These are phyloP conservation scores for Holothuria glaberrima DNA, from an alignment of 35 echinoderm and acorn worm species.

Conservation along the genomic window DNA sequence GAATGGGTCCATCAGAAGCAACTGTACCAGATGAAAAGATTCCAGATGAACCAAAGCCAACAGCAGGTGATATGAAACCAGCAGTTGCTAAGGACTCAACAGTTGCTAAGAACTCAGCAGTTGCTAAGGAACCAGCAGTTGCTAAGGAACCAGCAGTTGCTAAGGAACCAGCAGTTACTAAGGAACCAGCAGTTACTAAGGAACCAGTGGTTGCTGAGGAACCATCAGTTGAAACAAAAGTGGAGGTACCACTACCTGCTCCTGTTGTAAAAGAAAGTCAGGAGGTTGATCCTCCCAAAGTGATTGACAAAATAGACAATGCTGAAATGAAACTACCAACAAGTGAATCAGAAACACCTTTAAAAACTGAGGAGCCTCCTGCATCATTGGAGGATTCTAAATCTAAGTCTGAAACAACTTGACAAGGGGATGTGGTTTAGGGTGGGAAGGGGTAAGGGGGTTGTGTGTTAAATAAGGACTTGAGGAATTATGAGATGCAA, in stretches of 20 bases:
- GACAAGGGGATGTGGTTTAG: too few species aligned
- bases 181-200: not conserved
- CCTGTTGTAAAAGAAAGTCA: not conserved
- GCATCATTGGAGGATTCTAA: too few species aligned
- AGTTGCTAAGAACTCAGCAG: not conserved
- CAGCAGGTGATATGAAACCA: too few species aligned
- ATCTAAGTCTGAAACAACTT: too few species aligned
- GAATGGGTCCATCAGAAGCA: not conserved
- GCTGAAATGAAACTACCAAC: not conserved
- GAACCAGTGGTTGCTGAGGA: not conserved
- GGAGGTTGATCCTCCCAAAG: not conserved
- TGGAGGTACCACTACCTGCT: not conserved
- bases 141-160: not conserved
- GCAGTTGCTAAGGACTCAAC: not conserved
- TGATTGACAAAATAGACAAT: not conserved
- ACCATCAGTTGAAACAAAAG: not conserved
- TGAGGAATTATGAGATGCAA: too few species aligned
- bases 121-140: not conserved
- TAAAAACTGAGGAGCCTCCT: not conserved
- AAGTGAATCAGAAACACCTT: constrained; percentile 31
- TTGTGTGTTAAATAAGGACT: too few species aligned
- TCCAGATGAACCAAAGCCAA: constrained; percentile 20
- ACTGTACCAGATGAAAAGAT: not conserved
- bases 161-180: not conserved
- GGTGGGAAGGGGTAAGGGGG: too few species aligned